These are phyloP conservation scores for Cryptoprocta ferox DNA, from an alignment of 2,797 vertebrate genomes.

Conservation along the genomic window DNA sequence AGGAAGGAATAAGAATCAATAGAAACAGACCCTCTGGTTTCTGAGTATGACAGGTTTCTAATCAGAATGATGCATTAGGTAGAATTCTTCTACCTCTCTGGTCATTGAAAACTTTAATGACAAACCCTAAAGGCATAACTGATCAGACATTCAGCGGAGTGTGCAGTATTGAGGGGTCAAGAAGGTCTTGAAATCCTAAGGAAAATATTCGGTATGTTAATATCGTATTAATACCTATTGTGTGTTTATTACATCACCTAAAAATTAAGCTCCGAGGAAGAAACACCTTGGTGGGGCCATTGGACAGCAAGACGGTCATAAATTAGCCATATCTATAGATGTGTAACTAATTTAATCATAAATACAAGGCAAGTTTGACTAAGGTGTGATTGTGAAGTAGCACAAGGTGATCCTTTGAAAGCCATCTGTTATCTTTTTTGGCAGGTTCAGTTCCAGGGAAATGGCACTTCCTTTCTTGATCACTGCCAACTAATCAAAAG, in stretches of 20 bases:
- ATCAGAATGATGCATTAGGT: constrained; percentile 62
- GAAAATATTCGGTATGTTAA: constrained; percentile 29
- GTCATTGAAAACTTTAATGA: constrained; percentile 61
- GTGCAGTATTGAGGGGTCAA: constrained; percentile 13
- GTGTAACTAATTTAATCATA: constrained; percentile 39
- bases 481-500: constrained; percentile 29
- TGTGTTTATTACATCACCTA: neutral
- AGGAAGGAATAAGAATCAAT: constrained; percentile 44
- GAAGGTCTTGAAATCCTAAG: neutral
- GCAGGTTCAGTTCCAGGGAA: constrained; percentile 37
- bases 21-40: constrained; percentile 25
- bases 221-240: constrained; percentile 29
- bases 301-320: neutral
- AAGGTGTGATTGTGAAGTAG: neutral
- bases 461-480: constrained; percentile 37
- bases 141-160: constrained; percentile 36
- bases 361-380: constrained; percentile 41
- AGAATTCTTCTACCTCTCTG: constrained; percentile 24
- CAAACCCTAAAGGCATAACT: constrained; percentile 25
- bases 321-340: neutral
- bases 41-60: constrained; percentile 70
- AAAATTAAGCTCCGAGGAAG: constrained; percentile 27
- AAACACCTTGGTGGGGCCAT: neutral
- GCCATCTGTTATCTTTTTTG: constrained; percentile 41
- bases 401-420: constrained; percentile 46